Conservation (phyloP, 2,113 vertebrate species). For the Chunga burmeisteri region DNA sequence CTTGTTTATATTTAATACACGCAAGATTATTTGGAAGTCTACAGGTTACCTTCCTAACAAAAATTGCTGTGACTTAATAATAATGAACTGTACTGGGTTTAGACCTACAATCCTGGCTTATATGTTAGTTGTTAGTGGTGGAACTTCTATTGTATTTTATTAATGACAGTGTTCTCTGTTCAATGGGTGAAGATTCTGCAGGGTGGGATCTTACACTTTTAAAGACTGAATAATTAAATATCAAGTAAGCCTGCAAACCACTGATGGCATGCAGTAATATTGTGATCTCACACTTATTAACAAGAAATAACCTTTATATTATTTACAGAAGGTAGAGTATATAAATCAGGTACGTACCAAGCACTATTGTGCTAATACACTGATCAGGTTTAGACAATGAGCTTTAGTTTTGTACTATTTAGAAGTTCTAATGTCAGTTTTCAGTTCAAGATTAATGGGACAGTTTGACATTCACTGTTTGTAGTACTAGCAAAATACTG, state of each 20-base stretch:
- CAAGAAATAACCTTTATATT: slow-evolving; percentile 67
- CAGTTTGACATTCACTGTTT: slow-evolving; percentile 75
- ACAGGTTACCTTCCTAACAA: slow-evolving; percentile 62
- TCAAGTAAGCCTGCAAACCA: slow-evolving; percentile 52
- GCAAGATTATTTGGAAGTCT: slow-evolving; percentile 44
- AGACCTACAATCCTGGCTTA: slow-evolving; percentile 58
- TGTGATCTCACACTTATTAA: slow-evolving; percentile 67
- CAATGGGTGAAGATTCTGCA: slow-evolving; percentile 76
- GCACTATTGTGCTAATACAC: slow-evolving; percentile 76
- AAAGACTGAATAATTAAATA: slow-evolving; percentile 66
- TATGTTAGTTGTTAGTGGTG: slow-evolving; percentile 59
- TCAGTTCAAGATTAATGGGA: slow-evolving; percentile 70
- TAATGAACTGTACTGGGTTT: slow-evolving; percentile 54
- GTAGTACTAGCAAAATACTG: slow-evolving; percentile 81
- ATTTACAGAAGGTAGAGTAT: slow-evolving; percentile 75
- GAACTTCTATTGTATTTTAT: slow-evolving; percentile 68
- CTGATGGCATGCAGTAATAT: slow-evolving; percentile 46
- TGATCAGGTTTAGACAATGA: slow-evolving; percentile 76
- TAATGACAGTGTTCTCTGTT: slow-evolving; percentile 70
- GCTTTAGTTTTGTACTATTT: slow-evolving; percentile 68
- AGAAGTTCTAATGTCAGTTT: slow-evolving; percentile 70
- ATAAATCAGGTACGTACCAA: slow-evolving; percentile 80
- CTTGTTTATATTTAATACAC: slow-evolving; percentile 66
- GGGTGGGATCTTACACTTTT: slow-evolving; percentile 74
- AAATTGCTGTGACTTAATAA: slow-evolving; percentile 66